Evolutionary conservation across 2,113 vertebrate genomes (phyloP).

Genomic region (Nothobranchius kuhntae): DNA sequence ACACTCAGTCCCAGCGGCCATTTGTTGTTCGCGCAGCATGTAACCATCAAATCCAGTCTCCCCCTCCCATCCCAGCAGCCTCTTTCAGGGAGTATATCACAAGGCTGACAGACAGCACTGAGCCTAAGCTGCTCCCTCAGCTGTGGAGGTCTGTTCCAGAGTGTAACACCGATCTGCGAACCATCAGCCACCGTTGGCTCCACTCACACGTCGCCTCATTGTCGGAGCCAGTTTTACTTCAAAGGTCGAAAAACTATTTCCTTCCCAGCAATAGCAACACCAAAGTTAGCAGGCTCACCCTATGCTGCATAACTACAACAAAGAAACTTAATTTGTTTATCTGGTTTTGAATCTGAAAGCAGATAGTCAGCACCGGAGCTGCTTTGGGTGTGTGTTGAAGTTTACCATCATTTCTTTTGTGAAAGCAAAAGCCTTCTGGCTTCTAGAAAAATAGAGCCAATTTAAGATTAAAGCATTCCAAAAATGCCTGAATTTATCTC

Average conservation of each 20-base stretch:
- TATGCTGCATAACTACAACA: not conserved
- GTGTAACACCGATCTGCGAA: conserved; percentile 54
- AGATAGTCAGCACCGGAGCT: conserved; percentile 4
- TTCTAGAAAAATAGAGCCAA: conserved; percentile 14
- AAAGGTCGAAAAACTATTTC: conserved; percentile 46
- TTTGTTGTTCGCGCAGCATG: conserved; percentile 67
- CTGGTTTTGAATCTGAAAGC: conserved; percentile 18
- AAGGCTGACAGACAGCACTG: conserved; percentile 63
- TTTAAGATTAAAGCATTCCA: not conserved
- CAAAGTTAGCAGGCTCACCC: conserved; percentile 22
- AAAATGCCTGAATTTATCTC: too few relatives aligned
- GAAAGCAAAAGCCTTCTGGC: conserved; percentile 3
- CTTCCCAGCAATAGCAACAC: conserved; percentile 34
- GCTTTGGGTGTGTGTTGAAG: not conserved
- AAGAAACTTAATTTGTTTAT: conserved; percentile 27
- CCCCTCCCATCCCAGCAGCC: conserved; percentile 26
- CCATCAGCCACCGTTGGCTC: conserved; percentile 50
- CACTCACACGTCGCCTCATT: conserved; percentile 11
- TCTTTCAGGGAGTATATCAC: conserved; percentile 51
- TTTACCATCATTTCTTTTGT: conserved; percentile 6
- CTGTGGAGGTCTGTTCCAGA: conserved; percentile 57
- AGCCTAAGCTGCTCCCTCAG: conserved; percentile 52
- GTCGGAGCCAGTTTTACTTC: conserved; percentile 20
- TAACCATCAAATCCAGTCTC: conserved; percentile 64
- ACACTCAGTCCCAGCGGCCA: conserved; percentile 51